Evolutionary conservation across 2,888 invertebrate species (phyloP).

Genomic region (Lordiphosa fenestrarum): DNA sequence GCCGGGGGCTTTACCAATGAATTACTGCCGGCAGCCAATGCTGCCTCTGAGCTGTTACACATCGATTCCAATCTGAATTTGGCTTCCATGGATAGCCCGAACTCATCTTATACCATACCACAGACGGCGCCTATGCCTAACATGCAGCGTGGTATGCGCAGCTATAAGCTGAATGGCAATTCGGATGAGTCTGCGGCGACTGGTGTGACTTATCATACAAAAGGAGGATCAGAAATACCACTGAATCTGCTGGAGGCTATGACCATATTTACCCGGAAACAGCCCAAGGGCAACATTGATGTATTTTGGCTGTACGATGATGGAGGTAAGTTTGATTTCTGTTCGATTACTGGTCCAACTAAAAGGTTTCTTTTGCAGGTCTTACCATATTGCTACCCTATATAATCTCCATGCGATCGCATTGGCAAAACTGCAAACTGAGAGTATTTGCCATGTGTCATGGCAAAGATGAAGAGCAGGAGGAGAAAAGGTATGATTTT

Average conservation of each 20-base stretch:
- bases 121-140: conserved; percentile 76
- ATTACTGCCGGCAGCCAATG: conserved; percentile 69
- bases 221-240: conserved; percentile 83
- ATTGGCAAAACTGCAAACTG: conserved; percentile 89
- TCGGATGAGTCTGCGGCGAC: conserved; percentile 49
- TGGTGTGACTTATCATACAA: conserved; percentile 82
- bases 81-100: conserved; percentile 80
- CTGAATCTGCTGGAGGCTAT: conserved; percentile 86
- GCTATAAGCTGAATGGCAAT: conserved; percentile 69
- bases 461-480: conserved; percentile 88
- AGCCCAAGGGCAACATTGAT: conserved; percentile 91
- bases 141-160: conserved; percentile 60
- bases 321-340: conserved; percentile 82
- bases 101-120: conserved; percentile 73
- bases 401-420: conserved; percentile 89
- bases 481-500: conserved; percentile 88
- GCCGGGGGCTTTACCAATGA: conserved; percentile 74
- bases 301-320: conserved; percentile 99
- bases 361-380: conserved; percentile 45
- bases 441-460: conserved; percentile 92
- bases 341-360: neutral
- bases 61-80: conserved; percentile 88
- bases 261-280: conserved; percentile 88
- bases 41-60: conserved; percentile 82
- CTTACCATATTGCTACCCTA: conserved; percentile 92